Evolutionary conservation across 2,888 invertebrate genomes (phyloP).

Genomic region (Emmelina monodactyla): DNA sequence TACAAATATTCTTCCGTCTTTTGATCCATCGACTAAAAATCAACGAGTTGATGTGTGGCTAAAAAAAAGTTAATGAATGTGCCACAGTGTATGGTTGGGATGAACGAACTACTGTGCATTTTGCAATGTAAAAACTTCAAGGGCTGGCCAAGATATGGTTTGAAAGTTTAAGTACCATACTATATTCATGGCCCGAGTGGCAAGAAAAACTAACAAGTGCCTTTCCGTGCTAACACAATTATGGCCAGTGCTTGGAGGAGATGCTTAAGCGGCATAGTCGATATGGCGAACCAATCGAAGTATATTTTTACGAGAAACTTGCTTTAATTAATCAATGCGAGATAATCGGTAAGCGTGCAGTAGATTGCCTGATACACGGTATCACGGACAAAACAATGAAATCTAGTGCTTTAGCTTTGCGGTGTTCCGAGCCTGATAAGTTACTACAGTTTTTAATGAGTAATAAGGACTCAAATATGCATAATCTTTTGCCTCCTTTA

Average conservation of each 20-base stretch:
- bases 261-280: slow-evolving; percentile 12
- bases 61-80: slow-evolving; percentile 14
- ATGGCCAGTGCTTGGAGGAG: slow-evolving; percentile 12
- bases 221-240: slow-evolving; percentile 13
- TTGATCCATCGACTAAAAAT: slow-evolving; percentile 4
- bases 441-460: slow-evolving; percentile 8
- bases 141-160: slow-evolving; percentile 18
- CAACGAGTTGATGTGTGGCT: slow-evolving; percentile 10
- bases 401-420: slow-evolving; percentile 6
- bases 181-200: slow-evolving; percentile 16
- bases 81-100: slow-evolving; percentile 15
- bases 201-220: slow-evolving; percentile 14
- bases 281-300: slow-evolving; percentile 9
- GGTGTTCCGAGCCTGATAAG: not conserved
- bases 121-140: slow-evolving; percentile 17
- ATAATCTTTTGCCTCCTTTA: not conserved
- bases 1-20: not conserved
- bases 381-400: slow-evolving; percentile 11
- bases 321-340: slow-evolving; percentile 11
- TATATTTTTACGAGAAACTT: slow-evolving; percentile 13
- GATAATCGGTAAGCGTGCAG: slow-evolving; percentile 11
- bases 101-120: slow-evolving; percentile 11
- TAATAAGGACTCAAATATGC: not conserved
- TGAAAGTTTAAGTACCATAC: slow-evolving; percentile 11
- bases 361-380: slow-evolving; percentile 14